Percentiles rank a stretch among this genome's conserved stretches.
Conservation (phyloP, 1,140 invertebrate genomes). For the Carcinoscorpius rotundicauda region DNA sequence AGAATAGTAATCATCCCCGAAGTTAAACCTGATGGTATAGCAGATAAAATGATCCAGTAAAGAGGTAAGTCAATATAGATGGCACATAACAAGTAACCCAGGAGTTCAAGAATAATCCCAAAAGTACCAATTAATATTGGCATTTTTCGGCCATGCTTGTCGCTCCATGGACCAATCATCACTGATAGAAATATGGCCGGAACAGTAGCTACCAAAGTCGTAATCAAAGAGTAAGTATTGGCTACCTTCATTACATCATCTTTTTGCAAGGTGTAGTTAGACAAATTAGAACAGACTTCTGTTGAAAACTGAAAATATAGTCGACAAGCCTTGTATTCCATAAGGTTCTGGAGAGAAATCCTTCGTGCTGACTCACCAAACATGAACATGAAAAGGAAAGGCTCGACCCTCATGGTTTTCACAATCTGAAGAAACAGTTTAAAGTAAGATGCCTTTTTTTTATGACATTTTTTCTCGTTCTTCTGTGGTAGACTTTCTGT, state of each 20-base stretch:
- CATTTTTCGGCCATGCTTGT: constrained; percentile 61
- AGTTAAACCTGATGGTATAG: neutral
- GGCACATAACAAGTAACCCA: constrained; percentile 9
- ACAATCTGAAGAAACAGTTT: neutral
- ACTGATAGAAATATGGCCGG: constrained; percentile 33
- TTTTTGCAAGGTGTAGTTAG: constrained; percentile 17
- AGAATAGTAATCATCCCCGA: constrained; percentile 13
- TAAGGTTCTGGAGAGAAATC: constrained; percentile 35
- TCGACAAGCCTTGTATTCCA: constrained; percentile 33
- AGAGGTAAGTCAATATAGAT: constrained; percentile 6
- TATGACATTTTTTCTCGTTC: no score
- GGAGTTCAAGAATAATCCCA: constrained; percentile 54
- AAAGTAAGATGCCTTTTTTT: no score
- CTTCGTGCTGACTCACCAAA: constrained; percentile 32
- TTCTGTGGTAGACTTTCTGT: no score
- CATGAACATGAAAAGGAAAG: constrained; percentile 38
- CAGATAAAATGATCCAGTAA: constrained; percentile 11
- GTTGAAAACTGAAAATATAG: constrained; percentile 17
- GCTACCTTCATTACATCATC: neutral
- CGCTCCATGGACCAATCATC: constrained; percentile 44
- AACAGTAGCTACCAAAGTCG: constrained; percentile 15
- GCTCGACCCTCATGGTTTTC: constrained; percentile 33
- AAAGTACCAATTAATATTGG: constrained; percentile 68
- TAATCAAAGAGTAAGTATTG: constrained; percentile 29
- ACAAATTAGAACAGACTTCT: constrained; percentile 27